Percentiles rank a stretch among this genome's conserved stretches.
Conservation (phyloP, 2,888 invertebrate species). For the Morpho helenor region DNA sequence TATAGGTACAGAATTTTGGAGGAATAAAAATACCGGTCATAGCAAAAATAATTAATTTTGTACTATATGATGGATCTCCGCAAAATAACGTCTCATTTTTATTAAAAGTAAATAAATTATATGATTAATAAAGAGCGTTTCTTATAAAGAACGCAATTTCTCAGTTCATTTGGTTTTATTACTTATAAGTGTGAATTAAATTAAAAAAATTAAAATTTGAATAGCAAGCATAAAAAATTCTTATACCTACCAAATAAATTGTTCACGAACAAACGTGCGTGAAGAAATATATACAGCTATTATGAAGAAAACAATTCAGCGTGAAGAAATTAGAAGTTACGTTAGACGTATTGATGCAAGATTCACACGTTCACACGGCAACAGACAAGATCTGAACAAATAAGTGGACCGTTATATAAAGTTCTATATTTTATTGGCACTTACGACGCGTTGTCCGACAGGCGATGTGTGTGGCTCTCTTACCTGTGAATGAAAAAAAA, state of each 20-base stretch:
- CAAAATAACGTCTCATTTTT: too few species aligned
- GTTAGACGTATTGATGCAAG: constrained; percentile 15
- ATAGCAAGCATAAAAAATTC: constrained; percentile 1
- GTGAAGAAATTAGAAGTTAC: constrained; percentile 16
- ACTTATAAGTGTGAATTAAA: too few species aligned
- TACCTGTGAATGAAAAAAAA: constrained; percentile 53
- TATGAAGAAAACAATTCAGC: constrained; percentile 8
- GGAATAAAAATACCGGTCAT: too few species aligned
- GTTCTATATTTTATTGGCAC: constrained; percentile 42
- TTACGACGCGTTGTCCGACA: constrained; percentile 27
- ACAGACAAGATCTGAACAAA: constrained; percentile 4
- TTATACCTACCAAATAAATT: background rate
- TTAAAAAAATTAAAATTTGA: too few species aligned
- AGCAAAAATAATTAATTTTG: too few species aligned
- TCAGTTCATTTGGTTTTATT: too few species aligned
- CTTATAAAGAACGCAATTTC: too few species aligned
- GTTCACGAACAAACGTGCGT: constrained; percentile 1
- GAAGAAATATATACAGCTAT: constrained; percentile 3
- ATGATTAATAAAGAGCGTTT: too few species aligned
- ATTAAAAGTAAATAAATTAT: too few species aligned
- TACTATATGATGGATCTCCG: too few species aligned
- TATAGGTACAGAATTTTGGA: too few species aligned
- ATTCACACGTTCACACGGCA: constrained; percentile 17
- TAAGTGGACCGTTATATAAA: constrained; percentile 27
- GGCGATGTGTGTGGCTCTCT: constrained; percentile 47